Conservation (phyloP, 2,888 invertebrate species). For the Conus canariensis region DNA sequence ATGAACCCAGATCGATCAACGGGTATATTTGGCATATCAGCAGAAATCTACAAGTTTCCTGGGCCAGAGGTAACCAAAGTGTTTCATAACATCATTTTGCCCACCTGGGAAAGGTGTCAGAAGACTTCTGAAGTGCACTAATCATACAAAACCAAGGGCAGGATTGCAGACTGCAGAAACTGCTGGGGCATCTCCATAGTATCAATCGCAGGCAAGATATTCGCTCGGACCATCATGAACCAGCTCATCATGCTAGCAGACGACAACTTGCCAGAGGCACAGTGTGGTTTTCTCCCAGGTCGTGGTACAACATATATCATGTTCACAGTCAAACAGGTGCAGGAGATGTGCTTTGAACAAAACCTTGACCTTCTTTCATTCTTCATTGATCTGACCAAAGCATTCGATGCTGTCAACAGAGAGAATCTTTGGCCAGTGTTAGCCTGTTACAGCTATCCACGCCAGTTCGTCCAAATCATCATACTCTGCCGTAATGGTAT, state of each 20-base stretch:
- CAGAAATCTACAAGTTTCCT: constrained; percentile 35
- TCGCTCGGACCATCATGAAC: neutral
- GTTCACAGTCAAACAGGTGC: neutral
- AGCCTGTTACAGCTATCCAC: no score
- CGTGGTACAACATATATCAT: neutral
- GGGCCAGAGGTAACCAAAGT: neutral
- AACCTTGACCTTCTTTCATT: neutral
- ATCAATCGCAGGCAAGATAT: constrained; percentile 22
- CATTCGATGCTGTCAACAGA: constrained; percentile 1
- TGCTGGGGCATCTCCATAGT: constrained; percentile 21
- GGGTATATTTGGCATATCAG: constrained; percentile 39
- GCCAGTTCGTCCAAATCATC: no score
- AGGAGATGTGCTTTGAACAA: neutral
- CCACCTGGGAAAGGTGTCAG: constrained; percentile 27
- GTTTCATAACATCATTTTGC: neutral
- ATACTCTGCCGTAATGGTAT: no score
- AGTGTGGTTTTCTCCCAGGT: neutral
- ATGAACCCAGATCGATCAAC: constrained; percentile 31
- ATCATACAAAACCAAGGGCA: constrained; percentile 36
- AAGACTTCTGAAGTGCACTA: neutral
- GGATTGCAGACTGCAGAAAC: constrained; percentile 21
- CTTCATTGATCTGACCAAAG: neutral
- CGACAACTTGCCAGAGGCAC: neutral
- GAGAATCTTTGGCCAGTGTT: neutral
- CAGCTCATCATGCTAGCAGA: neutral